These are phyloP conservation scores for Mayetiola destructor DNA, from an alignment of 2,888 invertebrate species.

Conservation along the genomic window DNA sequence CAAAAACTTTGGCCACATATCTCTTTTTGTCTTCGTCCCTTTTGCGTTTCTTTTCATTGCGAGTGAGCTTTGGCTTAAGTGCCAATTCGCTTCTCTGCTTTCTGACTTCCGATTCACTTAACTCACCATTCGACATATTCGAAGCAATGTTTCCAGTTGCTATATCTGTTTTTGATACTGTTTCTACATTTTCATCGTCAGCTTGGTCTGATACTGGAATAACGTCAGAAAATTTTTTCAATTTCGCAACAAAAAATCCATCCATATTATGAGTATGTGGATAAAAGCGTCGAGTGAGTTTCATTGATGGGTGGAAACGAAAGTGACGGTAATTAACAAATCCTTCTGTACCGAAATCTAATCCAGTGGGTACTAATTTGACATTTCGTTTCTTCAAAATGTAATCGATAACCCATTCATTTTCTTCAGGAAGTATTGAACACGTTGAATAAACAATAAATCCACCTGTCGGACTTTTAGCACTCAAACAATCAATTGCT, in stretches of 20 bases:
- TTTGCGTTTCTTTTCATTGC: constrained; percentile 30
- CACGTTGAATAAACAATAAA: constrained; percentile 98
- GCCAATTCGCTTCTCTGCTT: constrained; percentile 14
- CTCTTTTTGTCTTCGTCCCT: constrained; percentile 27
- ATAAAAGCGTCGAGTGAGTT: constrained; percentile 80
- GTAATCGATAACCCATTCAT: constrained; percentile 94
- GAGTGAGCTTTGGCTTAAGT: constrained; percentile 21
- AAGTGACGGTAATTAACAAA: constrained; percentile 75
- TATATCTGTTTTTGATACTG: not conserved
- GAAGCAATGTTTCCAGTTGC: constrained; percentile 20
- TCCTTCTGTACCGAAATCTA: constrained; percentile 92
- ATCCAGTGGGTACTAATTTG: constrained; percentile 80
- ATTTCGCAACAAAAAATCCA: constrained; percentile 96
- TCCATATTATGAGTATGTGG: constrained; percentile 99
- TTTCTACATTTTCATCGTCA: constrained; percentile 18
- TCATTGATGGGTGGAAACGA: constrained; percentile 81
- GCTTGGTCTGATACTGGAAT: constrained; percentile 32
- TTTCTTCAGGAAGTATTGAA: constrained; percentile 94
- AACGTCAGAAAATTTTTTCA: constrained; percentile 87
- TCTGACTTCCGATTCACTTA: not conserved
- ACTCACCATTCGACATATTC: constrained; percentile 22
- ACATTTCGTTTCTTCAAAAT: constrained; percentile 86
- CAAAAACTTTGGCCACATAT: constrained; percentile 33
- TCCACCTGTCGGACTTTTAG: constrained; percentile 82
- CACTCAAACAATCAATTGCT: constrained; percentile 93